Evolutionary conservation across 92 coral and sea anemone genomes (phyloP).

Genomic region (Blastomussa wellsi): DNA sequence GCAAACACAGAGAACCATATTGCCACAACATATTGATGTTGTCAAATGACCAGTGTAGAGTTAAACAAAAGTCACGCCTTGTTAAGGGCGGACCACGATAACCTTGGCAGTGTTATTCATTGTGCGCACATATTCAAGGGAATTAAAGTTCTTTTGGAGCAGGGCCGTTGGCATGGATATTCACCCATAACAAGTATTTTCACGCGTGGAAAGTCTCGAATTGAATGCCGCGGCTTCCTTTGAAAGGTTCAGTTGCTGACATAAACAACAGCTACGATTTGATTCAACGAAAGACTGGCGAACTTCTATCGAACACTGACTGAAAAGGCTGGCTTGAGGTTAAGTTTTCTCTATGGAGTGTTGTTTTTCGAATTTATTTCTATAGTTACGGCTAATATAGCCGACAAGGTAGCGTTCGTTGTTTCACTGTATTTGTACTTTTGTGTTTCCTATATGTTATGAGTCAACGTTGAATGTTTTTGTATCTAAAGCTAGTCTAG

Average conservation of each 20-base stretch:
- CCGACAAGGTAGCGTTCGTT: not conserved
- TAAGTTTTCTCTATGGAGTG: not conserved
- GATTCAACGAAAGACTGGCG: constrained; percentile 11
- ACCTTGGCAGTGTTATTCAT: not conserved
- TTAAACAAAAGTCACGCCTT: constrained; percentile 24
- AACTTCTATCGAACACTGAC: not conserved
- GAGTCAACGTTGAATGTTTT: not conserved
- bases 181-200: not conserved
- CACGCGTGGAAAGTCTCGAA: not conserved
- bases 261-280: not conserved
- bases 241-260: not conserved
- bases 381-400: not conserved
- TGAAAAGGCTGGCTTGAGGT: constrained; percentile 1
- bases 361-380: not conserved
- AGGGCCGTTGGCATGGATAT: constrained; percentile 42
- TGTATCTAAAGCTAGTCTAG: not conserved
- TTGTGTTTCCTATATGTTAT: not conserved
- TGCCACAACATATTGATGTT: constrained; percentile 21
- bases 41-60: constrained; percentile 23
- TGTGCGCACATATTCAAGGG: constrained; percentile 32
- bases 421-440: not conserved
- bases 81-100: constrained; percentile 1
- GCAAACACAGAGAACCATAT: constrained; percentile 13
- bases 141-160: constrained; percentile 47
- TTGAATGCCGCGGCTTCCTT: not conserved